Evolutionary conservation across 2,113 vertebrate genomes (phyloP).

Genomic region (Engystomops pustulosus): DNA sequence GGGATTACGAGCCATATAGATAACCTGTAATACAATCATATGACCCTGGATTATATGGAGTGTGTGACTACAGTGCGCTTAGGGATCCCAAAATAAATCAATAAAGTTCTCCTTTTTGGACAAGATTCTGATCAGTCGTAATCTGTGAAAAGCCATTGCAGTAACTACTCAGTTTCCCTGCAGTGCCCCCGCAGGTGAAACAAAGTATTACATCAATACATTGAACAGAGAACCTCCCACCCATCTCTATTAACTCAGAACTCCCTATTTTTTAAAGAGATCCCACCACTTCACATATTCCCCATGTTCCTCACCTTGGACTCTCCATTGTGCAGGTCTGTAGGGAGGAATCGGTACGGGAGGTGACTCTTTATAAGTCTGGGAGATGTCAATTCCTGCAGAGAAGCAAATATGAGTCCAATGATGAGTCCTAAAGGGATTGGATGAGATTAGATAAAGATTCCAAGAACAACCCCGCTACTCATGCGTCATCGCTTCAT

Average conservation of each 20-base stretch:
- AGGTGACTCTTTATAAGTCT: constrained; percentile 98
- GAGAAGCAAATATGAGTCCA: constrained; percentile 29
- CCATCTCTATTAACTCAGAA: too few relatives aligned
- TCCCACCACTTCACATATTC: background rate
- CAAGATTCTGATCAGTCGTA: too few relatives aligned
- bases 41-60: background rate
- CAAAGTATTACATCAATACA: too few relatives aligned
- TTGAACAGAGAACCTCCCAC: too few relatives aligned
- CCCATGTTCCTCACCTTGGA: constrained; percentile 81
- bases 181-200: too few relatives aligned
- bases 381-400: constrained; percentile 92
- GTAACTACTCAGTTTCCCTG: too few relatives aligned
- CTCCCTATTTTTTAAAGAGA: background rate
- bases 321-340: constrained; percentile 91
- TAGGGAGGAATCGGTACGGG: constrained; percentile 92
- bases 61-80: background rate
- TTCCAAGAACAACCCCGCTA: too few relatives aligned
- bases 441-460: background rate
- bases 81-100: too few relatives aligned
- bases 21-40: constrained; percentile 77
- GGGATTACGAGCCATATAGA: constrained; percentile 98
- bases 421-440: background rate
- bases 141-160: too few relatives aligned
- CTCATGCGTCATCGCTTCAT: too few relatives aligned
- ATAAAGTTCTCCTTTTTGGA: too few relatives aligned